A percentile compares a stretch with the other conserved stretches of the same genome.
These are phyloP conservation scores for Omphaloscelis lunosa DNA, from an alignment of 2,888 invertebrate genomes.

Conservation along the genomic window DNA sequence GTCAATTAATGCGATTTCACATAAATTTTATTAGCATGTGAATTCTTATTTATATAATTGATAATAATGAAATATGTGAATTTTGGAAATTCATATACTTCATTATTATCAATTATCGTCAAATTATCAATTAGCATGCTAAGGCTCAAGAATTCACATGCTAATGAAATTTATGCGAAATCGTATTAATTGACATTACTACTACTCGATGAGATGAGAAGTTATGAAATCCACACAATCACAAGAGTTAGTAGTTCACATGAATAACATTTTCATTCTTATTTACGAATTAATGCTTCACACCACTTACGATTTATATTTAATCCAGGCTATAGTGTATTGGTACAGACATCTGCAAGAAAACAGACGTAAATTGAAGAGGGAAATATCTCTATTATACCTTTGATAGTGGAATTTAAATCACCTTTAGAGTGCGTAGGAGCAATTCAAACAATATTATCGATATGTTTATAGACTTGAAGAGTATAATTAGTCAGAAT, in stretches of 20 bases:
- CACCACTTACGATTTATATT: constrained; percentile 55
- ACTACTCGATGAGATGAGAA: constrained; percentile 11
- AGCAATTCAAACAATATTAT: constrained; percentile 32
- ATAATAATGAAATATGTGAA: too few relatives aligned
- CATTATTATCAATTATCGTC: too few relatives aligned
- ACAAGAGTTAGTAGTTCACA: constrained; percentile 25
- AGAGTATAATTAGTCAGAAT: constrained; percentile 19
- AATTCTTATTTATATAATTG: too few relatives aligned
- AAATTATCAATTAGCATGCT: too few relatives aligned
- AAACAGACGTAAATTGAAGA: constrained; percentile 49
- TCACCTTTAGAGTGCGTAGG: constrained; percentile 45
- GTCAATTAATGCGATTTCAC: too few relatives aligned
- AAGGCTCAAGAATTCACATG: too few relatives aligned
- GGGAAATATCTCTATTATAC: constrained; percentile 34
- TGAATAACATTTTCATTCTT: constrained; percentile 40
- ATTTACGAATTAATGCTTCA: constrained; percentile 49
- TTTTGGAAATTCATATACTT: too few relatives aligned
- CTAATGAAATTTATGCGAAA: too few relatives aligned
- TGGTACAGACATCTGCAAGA: constrained; percentile 59
- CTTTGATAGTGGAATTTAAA: constrained; percentile 28
- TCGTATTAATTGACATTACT: too few relatives aligned
- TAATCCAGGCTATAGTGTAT: constrained; percentile 53
- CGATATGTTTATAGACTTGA: constrained; percentile 19
- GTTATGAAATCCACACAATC: constrained; percentile 48
- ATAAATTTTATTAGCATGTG: too few relatives aligned